Evolutionary conservation across 2,113 vertebrate genomes (phyloP), one percentile per base, ranked within the genome.

Genomic region (Cheilinus undulatus): DNA sequence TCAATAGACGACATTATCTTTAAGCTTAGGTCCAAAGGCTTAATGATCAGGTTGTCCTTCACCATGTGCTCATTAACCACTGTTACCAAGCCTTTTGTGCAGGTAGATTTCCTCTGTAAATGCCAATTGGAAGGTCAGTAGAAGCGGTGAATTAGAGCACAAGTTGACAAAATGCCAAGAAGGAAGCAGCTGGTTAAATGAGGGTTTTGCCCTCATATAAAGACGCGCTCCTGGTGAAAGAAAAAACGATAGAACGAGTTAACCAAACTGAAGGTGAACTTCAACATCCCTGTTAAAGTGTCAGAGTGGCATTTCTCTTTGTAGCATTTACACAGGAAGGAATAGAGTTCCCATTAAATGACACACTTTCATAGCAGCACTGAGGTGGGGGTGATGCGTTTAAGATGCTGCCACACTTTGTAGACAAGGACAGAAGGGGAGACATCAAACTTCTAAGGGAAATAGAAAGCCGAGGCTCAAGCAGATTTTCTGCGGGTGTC

Each of bases 31-130:
- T 76, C 57, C 76, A 68, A 66, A 42, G 53, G 70, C 59, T 53
- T 88, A 87, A 88, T 74, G 71, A 72, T 71, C 61, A 73, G 36
- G 60, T 68, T 66, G 80, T 86, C 88, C 83, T 86, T 86, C 72
- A 63, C 22, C 20, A 3, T 74, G 57, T 30, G 85, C 80, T 89
- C 83, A 84, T 89, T 89, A 90, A 88, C 80, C 57, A 49, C 27
- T 45, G 76, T 68, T 52, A 85, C 81, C 67, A 89, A 83, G 68
- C 34, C 66, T 74, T 82, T 73, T 74, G 83, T 66, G 77, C 75
- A 80, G 75, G 83, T 83, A 69, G 51, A 51, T 43, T 69, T 72
- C 76, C 69, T 70, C 51, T 49, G 65, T 61, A 80, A 87, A 84
- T 84, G 80, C 84, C 80, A 86, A n/a, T 11, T 15, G 43, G 77